Evolutionary conservation across 1,140 invertebrate species (phyloP).

Genomic region (Acyrthosiphon pisum): DNA sequence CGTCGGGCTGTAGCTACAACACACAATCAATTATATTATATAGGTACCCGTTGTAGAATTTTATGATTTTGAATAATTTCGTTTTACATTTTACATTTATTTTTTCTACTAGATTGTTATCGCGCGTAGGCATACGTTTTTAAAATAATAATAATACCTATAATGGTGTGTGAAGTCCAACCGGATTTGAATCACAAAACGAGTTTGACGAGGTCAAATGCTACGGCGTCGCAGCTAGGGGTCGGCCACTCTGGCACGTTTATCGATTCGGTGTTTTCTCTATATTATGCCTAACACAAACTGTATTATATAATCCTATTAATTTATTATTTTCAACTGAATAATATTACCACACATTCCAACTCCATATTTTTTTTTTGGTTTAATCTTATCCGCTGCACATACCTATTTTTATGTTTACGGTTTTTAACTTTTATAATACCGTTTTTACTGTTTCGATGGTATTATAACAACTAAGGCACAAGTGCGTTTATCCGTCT

Average conservation of each 20-base stretch:
- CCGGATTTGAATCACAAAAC: background rate
- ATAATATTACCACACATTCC: background rate
- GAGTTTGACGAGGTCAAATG: background rate
- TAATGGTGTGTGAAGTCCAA: background rate
- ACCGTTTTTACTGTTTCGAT: background rate
- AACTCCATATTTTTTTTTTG: background rate
- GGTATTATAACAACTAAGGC: background rate
- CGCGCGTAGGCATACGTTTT: background rate
- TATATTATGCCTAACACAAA: background rate
- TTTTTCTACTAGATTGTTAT: background rate
- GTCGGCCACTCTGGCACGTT: background rate
- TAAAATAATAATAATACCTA: background rate
- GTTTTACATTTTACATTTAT: background rate
- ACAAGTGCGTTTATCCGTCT: background rate
- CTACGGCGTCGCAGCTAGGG: too few species aligned
- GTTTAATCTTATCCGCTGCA: background rate
- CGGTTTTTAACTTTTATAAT: background rate
- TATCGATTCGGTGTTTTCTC: background rate
- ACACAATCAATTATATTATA: background rate
- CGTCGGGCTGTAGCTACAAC: background rate
- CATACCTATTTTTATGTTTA: background rate
- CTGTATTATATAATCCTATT: background rate
- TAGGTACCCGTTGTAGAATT: background rate
- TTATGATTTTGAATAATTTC: background rate
- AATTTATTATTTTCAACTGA: background rate